These are phyloP conservation scores for Montipora sp. DNA, from an alignment of 64 coral and sea anemone species.

Conservation along the genomic window DNA sequence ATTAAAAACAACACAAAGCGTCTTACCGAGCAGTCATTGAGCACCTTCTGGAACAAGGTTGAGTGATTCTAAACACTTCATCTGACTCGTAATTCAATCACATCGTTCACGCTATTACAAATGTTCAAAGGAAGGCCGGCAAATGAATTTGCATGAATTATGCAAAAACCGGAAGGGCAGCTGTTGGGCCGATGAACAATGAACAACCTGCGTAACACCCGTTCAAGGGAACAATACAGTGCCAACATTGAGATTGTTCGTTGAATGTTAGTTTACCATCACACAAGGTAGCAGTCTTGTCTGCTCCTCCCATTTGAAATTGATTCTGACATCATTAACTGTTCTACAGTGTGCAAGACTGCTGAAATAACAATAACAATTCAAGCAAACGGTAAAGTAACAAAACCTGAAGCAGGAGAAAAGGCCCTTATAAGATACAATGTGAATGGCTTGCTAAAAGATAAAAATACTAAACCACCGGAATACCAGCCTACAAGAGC, in stretches of 20 bases:
- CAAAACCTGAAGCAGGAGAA: no score
- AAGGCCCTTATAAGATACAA: no score
- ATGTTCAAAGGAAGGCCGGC: constrained; percentile 8
- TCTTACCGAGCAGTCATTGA: background rate
- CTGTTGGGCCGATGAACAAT: constrained; percentile 25
- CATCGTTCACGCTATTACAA: background rate
- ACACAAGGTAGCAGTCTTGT: background rate
- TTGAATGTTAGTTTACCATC: background rate
- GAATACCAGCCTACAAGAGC: no score
- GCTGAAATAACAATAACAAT: no score
- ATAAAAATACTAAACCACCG: no score
- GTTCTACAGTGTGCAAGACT: no score
- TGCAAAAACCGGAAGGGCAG: constrained; percentile 31
- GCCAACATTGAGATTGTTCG: background rate
- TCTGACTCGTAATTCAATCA: constrained; percentile 29
- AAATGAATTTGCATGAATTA: constrained; percentile 14
- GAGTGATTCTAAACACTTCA: constrained; percentile 31
- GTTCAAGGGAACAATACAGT: background rate
- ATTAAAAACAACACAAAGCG: background rate
- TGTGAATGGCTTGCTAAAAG: no score
- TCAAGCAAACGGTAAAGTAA: no score
- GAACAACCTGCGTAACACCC: constrained; percentile 19
- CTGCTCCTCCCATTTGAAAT: background rate
- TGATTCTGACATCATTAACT: background rate
- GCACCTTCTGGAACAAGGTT: background rate